Conservation (phyloP, 2,797 vertebrate species). For the Schizopygopsis pylzovi region DNA sequence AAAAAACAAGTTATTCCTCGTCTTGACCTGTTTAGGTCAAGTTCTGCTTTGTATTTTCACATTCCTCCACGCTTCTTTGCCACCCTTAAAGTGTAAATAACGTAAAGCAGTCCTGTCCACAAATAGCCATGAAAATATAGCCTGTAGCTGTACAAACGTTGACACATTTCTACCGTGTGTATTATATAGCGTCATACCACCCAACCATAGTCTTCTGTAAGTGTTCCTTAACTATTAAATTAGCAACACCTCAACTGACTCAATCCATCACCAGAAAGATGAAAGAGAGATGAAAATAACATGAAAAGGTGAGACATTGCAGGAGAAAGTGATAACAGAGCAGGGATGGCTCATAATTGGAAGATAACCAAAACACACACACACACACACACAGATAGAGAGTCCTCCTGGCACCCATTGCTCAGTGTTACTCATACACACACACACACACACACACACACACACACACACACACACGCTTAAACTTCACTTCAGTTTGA, state of each 20-base stretch:
- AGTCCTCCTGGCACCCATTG: slow-evolving; percentile 40
- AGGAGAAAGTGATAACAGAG: slow-evolving; percentile 62
- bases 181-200: neutral
- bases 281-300: slow-evolving; percentile 60
- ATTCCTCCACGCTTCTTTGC: neutral
- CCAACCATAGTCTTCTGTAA: slow-evolving; percentile 3
- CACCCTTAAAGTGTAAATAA: slow-evolving; percentile 9
- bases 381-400: slow-evolving; percentile 46
- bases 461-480: neutral
- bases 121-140: slow-evolving; percentile 1
- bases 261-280: slow-evolving; percentile 44
- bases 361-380: slow-evolving; percentile 61
- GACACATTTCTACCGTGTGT: slow-evolving; percentile 12
- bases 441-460: neutral
- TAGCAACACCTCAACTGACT: slow-evolving; percentile 45
- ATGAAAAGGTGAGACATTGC: slow-evolving; percentile 60
- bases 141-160: slow-evolving; percentile 1
- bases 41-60: slow-evolving; percentile 6
- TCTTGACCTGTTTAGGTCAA: neutral
- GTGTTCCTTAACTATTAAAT: slow-evolving; percentile 41
- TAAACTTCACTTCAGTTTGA: slow-evolving; percentile 65
- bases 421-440: slow-evolving; percentile 22
- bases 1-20: neutral
- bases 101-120: slow-evolving; percentile 13
- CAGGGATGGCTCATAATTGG: slow-evolving; percentile 52